These are phyloP conservation scores for Malaclemys terrapin DNA, from an alignment of 2,113 vertebrate genomes.

Conservation along the genomic window DNA sequence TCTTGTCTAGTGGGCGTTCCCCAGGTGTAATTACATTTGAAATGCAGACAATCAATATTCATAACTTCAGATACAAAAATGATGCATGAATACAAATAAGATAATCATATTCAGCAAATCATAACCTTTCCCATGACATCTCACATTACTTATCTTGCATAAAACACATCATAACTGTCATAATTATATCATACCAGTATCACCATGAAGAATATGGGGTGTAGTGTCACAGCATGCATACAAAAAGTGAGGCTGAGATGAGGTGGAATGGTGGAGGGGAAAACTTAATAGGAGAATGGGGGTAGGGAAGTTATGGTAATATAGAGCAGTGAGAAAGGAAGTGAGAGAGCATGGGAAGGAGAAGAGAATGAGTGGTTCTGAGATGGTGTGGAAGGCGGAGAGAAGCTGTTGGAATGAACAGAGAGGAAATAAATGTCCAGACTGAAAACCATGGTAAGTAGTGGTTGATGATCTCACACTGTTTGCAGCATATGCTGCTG, in stretches of 20 bases:
- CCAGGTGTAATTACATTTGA: no score
- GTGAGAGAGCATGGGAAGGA: neutral
- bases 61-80: no score
- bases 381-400: neutral
- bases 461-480: neutral
- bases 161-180: no score
- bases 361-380: neutral
- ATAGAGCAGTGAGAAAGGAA: neutral
- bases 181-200: no score
- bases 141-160: no score
- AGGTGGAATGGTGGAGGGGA: neutral
- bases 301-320: neutral
- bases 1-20: no score
- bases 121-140: no score
- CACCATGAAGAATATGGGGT: no score
- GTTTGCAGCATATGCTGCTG: neutral
- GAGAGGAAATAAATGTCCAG: neutral
- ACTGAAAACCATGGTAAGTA: fast-evolving
- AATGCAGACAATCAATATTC: no score
- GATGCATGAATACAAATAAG: no score
- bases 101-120: no score
- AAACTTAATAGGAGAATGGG: neutral
- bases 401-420: fast-evolving
- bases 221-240: neutral
- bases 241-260: fast-evolving